phyloP scores from a whole-genome alignment of 2,888 invertebrate species.

The Hypolimnas misippus region DNA sequence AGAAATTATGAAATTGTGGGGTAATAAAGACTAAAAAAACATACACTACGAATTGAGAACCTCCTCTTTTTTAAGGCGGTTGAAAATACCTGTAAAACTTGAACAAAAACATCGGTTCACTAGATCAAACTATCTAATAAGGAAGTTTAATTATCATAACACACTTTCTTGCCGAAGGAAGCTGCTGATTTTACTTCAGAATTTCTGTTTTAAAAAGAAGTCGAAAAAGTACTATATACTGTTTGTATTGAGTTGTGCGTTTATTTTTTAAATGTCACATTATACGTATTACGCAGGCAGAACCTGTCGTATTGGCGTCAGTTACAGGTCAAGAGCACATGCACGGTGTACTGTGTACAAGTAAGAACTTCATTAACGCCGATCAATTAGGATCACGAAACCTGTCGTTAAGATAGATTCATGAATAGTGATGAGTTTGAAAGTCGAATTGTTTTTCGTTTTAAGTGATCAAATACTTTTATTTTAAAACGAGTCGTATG shows the following conservation, averaged over 20 bases:
- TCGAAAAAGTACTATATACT: neutral
- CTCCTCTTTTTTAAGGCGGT: too few relatives aligned
- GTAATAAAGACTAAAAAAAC: too few relatives aligned
- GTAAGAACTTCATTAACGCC: neutral
- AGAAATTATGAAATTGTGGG: too few relatives aligned
- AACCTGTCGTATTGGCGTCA: neutral
- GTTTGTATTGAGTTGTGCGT: neutral
- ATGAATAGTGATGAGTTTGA: neutral
- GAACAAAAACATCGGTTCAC: neutral
- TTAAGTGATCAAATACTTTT: neutral
- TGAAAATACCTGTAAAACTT: too few relatives aligned
- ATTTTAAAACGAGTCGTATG: conserved; percentile 17
- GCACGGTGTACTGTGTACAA: neutral
- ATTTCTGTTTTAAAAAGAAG: neutral
- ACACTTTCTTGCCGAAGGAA: neutral
- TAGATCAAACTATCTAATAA: neutral
- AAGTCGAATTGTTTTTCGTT: neutral
- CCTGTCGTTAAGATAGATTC: neutral
- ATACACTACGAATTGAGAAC: too few relatives aligned
- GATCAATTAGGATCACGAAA: neutral
- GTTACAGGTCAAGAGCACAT: neutral
- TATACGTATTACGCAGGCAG: conserved; percentile 2
- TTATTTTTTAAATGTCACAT: neutral
- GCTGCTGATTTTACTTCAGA: neutral
- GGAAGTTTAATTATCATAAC: neutral